Conservation (phyloP, 2,113 vertebrate species). For the Epinephelus moara region DNA sequence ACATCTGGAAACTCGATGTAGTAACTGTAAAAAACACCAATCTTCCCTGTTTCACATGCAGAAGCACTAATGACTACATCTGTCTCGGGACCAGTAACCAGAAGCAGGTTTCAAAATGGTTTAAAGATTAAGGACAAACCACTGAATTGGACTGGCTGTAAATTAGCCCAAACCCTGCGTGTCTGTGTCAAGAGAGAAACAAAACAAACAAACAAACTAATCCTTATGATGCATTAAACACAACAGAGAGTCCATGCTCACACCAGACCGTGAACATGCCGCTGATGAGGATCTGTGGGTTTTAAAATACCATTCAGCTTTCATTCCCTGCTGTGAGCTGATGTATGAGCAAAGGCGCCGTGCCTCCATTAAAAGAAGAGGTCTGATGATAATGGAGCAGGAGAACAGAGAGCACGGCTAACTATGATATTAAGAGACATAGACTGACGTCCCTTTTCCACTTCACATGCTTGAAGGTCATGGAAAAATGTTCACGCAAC, state of each 20-base stretch:
- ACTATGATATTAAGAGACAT: neutral
- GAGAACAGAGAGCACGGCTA: neutral
- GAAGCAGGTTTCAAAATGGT: slow-evolving; percentile 28
- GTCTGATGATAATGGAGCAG: slow-evolving; percentile 47
- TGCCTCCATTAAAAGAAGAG: slow-evolving; percentile 24
- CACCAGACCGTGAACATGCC: neutral
- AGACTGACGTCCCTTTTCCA: neutral
- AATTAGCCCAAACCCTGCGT: slow-evolving; percentile 7
- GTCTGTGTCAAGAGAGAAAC: slow-evolving; percentile 3
- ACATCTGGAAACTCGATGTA: slow-evolving; percentile 20
- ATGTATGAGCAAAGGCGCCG: slow-evolving; percentile 5
- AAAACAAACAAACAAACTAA: slow-evolving; percentile 19
- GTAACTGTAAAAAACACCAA: slow-evolving; percentile 14
- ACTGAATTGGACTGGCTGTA: slow-evolving; percentile 23
- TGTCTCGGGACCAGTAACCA: slow-evolving; percentile 38
- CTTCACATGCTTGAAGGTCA: neutral
- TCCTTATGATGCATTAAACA: neutral
- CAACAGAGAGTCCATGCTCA: neutral
- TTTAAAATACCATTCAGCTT: slow-evolving; percentile 18
- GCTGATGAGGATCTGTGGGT: neutral
- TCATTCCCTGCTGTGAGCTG: slow-evolving; percentile 14
- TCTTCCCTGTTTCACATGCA: slow-evolving; percentile 24
- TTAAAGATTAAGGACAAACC: slow-evolving; percentile 41
- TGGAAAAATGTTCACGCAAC: neutral
- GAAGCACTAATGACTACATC: slow-evolving; percentile 36